Conservation (phyloP, 2,113 vertebrate species). For the Crotophaga sulcirostris region DNA sequence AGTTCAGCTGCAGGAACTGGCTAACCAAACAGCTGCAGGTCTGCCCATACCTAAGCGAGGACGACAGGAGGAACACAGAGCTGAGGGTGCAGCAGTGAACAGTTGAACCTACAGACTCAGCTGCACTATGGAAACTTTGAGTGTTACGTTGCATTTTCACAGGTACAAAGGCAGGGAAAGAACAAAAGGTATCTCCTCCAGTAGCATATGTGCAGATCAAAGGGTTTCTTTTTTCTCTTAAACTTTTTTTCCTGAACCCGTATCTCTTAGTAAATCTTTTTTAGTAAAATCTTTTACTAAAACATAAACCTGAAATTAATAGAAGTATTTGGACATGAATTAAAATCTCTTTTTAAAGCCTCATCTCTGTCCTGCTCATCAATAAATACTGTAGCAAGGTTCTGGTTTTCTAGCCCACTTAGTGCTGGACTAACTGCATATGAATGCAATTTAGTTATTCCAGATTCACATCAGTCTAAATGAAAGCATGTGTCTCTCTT, state of each 20-base stretch:
- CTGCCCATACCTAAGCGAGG: not conserved
- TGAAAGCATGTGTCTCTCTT: not conserved
- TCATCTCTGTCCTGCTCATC: not conserved
- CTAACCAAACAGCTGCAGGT: not conserved
- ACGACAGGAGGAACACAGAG: fast-evolving
- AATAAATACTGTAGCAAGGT: not conserved
- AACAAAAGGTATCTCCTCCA: not conserved
- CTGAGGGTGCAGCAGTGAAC: not conserved
- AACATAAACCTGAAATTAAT: not conserved
- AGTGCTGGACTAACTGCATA: not conserved
- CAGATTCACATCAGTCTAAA: not conserved
- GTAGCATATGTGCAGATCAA: not conserved
- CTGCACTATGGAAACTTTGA: not conserved
- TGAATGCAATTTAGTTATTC: not conserved
- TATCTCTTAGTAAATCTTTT: too few species aligned
- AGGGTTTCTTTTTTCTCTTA: not conserved
- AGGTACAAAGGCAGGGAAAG: not conserved
- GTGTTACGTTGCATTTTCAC: not conserved
- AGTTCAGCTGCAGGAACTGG: not conserved
- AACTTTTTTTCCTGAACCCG: not conserved
- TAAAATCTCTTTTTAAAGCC: not conserved
- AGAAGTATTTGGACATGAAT: not conserved
- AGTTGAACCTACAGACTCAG: not conserved
- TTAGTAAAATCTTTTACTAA: not conserved
- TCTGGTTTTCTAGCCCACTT: not conserved